A percentile compares a stretch with the other conserved stretches of the same genome.
Evolutionary conservation across 2,113 vertebrate species (phyloP).

Genomic region (Pseudorectes ferrugineus): DNA sequence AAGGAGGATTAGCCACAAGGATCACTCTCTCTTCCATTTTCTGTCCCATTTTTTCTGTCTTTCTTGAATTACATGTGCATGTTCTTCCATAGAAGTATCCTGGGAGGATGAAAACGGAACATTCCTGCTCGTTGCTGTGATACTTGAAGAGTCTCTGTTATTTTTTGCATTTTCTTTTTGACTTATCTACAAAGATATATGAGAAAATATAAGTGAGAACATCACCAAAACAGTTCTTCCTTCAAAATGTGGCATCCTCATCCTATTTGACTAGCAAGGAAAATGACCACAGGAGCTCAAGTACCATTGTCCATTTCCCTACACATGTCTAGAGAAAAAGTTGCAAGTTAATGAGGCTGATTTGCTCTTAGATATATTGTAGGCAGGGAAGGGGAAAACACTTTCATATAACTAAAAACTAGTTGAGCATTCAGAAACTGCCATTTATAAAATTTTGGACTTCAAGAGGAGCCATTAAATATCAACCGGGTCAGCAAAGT

Average conservation of each 20-base stretch:
- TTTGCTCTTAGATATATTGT: not conserved
- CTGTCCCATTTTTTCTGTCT: not conserved
- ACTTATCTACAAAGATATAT: constrained; percentile 48
- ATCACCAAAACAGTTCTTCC: not conserved
- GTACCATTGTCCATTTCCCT: not conserved
- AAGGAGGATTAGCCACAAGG: not conserved
- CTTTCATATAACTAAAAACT: not conserved
- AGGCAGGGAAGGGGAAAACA: not conserved
- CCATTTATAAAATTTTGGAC: not conserved
- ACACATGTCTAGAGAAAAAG: not conserved
- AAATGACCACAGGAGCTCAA: not conserved
- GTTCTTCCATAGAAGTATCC: constrained; percentile 50
- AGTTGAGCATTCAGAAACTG: not conserved
- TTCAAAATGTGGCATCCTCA: not conserved
- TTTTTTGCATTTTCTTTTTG: constrained; percentile 74
- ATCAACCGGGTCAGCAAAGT: not conserved
- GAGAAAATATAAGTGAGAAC: not conserved
- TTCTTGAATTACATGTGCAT: not conserved
- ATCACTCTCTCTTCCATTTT: not conserved
- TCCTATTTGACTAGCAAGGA: not conserved
- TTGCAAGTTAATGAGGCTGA: not conserved
- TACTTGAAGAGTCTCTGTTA: constrained; percentile 58
- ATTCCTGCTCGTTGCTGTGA: constrained; percentile 58
- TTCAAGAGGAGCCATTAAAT: not conserved
- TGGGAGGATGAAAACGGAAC: constrained; percentile 50